These are phyloP conservation scores for Cyphomyrus discorhynchus DNA, from an alignment of 2,113 vertebrate genomes.

Conservation along the genomic window DNA sequence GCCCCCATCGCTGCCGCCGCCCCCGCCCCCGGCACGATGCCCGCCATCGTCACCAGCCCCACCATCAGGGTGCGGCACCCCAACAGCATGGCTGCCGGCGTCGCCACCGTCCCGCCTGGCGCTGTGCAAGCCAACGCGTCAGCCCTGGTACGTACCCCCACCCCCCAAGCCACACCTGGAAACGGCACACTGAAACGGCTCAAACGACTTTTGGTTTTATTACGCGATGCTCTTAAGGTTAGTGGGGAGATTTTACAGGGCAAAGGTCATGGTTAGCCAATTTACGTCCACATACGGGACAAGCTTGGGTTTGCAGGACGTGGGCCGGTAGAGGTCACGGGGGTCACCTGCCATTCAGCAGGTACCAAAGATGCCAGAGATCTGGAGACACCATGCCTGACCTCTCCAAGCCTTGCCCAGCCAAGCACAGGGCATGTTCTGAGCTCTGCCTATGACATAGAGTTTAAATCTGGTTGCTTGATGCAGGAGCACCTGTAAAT, in stretches of 20 bases:
- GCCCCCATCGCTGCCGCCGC: slow-evolving; percentile 50
- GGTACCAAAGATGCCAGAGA: background rate
- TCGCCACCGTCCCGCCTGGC: slow-evolving; percentile 48
- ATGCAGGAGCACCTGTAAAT: background rate
- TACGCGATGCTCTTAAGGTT: background rate
- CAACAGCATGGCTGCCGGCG: slow-evolving; percentile 61
- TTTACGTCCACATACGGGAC: background rate
- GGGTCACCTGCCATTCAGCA: background rate
- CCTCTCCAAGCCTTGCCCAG: background rate
- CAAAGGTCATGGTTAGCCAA: background rate
- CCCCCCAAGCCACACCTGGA: background rate
- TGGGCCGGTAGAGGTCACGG: background rate
- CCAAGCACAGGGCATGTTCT: background rate
- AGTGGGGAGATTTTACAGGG: background rate
- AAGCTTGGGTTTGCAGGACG: background rate
- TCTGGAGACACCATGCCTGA: background rate
- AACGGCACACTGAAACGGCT: background rate
- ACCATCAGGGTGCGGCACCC: slow-evolving; percentile 68
- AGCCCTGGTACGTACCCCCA: slow-evolving; percentile 60
- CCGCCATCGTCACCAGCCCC: slow-evolving; percentile 57
- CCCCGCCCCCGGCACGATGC: slow-evolving; percentile 49
- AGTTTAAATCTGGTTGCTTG: background rate
- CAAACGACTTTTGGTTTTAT: background rate
- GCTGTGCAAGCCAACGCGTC: slow-evolving; percentile 56
- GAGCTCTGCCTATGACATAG: background rate